Evolutionary conservation across 2,888 invertebrate genomes (phyloP).

Genomic region (Phragmatobia fuliginosa): DNA sequence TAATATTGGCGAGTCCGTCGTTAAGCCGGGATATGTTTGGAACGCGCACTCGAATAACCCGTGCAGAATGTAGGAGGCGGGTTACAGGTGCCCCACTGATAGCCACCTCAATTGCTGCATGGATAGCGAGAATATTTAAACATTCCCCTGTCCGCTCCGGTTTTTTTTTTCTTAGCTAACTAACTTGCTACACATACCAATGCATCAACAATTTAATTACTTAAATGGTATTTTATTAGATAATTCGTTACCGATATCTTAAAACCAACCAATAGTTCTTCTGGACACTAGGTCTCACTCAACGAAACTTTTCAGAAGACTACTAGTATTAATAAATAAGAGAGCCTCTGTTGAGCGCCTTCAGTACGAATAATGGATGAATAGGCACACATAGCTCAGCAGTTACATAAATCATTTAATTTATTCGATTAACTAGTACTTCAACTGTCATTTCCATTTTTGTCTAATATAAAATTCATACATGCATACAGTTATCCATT

Average conservation of each 20-base stretch:
- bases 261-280: too few species aligned
- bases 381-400: too few species aligned
- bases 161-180: not conserved
- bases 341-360: not conserved
- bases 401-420: too few species aligned
- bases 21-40: not conserved
- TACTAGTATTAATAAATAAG: not conserved
- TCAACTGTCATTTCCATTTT: too few species aligned
- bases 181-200: not conserved
- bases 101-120: not conserved
- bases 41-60: not conserved
- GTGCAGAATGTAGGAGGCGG: not conserved
- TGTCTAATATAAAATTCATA: too few species aligned
- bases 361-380: not conserved
- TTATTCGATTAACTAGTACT: too few species aligned
- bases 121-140: not conserved
- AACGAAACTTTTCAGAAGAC: not conserved
- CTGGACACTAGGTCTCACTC: not conserved
- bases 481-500: too few species aligned
- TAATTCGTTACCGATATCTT: not conserved
- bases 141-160: not conserved
- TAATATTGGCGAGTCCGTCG: slow-evolving; percentile 6
- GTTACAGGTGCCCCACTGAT: not conserved
- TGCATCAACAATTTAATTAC: too few species aligned
- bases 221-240: too few species aligned